phyloP scores from a whole-genome alignment of 1,140 invertebrate species.

The Limonius californicus region DNA sequence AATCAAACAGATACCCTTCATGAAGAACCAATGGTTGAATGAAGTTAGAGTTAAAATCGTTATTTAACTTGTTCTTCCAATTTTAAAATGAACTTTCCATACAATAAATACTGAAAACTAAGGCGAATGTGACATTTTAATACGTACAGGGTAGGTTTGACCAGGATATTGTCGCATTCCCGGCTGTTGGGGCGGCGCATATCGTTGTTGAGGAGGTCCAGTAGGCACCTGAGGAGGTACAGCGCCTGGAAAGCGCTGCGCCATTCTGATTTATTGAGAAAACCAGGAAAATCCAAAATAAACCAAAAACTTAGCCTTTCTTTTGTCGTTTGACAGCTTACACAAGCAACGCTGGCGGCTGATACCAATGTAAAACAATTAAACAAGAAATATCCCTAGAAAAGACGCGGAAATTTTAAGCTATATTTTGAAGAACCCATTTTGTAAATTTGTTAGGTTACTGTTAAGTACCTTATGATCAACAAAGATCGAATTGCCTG shows the following conservation, averaged over 20 bases:
- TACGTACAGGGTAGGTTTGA: conserved; percentile 59
- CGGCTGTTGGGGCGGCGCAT: conserved; percentile 56
- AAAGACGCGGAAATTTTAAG: too few species aligned
- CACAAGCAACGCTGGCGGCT: background rate
- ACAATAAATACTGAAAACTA: conserved; percentile 21
- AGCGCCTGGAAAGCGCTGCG: conserved; percentile 59
- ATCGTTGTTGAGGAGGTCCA: conserved; percentile 57
- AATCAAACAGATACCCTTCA: too few species aligned
- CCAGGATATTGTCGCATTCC: conserved; percentile 58
- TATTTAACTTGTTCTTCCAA: too few species aligned
- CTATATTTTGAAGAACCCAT: too few species aligned
- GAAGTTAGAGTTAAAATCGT: conserved; percentile 21
- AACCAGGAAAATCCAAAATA: background rate
- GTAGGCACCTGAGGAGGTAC: conserved; percentile 53
- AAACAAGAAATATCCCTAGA: too few species aligned
- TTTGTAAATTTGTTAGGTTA: background rate
- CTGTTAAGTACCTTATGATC: too few species aligned
- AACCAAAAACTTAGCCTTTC: background rate
- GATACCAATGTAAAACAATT: too few species aligned
- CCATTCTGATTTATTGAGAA: conserved; percentile 46
- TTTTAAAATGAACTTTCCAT: too few species aligned
- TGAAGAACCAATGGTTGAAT: too few species aligned
- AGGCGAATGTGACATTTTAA: too few species aligned
- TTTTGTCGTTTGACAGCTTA: conserved; percentile 1
- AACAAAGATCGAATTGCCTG: too few species aligned